A percentile compares a stretch with the other conserved stretches of the same genome.
Conservation (phyloP, 2,797 vertebrate species). For the Setipinna tenuifilis region DNA sequence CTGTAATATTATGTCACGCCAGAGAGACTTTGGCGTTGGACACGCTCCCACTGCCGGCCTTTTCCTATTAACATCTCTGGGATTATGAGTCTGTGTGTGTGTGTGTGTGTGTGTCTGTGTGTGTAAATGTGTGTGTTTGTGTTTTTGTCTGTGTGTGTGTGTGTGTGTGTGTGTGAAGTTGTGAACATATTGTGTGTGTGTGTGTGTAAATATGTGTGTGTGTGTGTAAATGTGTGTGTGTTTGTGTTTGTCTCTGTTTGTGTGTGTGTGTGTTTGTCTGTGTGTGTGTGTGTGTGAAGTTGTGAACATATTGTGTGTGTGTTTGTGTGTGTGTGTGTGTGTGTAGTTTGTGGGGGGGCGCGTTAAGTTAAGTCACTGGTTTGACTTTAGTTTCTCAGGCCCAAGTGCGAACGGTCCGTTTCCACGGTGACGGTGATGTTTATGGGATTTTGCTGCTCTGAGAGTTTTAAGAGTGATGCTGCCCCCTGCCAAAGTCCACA, state of each 20-base stretch:
- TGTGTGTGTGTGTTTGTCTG: background rate
- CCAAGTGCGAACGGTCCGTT: conserved; percentile 54
- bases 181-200: background rate
- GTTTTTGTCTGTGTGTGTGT: background rate
- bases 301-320: too few species aligned
- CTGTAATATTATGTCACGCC: background rate
- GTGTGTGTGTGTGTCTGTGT: background rate
- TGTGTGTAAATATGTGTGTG: background rate
- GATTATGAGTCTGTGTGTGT: background rate
- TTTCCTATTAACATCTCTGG: conserved; percentile 21
- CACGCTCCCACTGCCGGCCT: conserved; percentile 38
- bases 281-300: background rate
- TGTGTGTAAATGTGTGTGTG: background rate
- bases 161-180: background rate
- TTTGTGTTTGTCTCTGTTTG: background rate
- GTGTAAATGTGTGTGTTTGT: background rate
- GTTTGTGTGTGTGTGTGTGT: background rate
- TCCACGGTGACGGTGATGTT: conserved; percentile 67
- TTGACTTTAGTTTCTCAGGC: background rate
- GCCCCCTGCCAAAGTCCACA: conserved; percentile 67
- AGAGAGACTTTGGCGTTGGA: conserved; percentile 6
- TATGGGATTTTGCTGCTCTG: conserved; percentile 53
- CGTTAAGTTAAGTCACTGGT: too few species aligned
- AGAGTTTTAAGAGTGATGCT: conserved; percentile 51
- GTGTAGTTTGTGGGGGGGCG: too few species aligned